Evolutionary conservation across 2,113 vertebrate species (phyloP), one percentile per base, ranked within the genome.

Genomic region (Mugil cephalus): DNA sequence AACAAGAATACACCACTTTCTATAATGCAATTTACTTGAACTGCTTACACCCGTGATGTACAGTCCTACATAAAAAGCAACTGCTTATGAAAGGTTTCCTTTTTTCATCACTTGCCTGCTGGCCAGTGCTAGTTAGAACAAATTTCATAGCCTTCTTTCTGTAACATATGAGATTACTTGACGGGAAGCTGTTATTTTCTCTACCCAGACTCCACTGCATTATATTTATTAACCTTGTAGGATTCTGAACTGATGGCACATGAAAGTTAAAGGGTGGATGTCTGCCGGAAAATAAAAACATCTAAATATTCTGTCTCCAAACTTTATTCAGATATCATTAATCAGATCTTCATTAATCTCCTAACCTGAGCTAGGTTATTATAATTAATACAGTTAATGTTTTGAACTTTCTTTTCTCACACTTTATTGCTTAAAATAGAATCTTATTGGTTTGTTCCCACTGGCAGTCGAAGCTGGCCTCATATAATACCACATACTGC

Each of bases 401-500:
- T 53, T 65, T 46, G 7, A 24, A 6, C 43, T 39, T 47, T 42
- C n/a, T 35, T 56, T 7, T 51, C 51, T 15, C 36, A 38, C 8
- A 48, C 64, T 54, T 67, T 8, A 18, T 42, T 69, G 19, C 54
- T 72, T 14, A 39, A 47, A 69, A 50, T 40, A 38, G 7, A 58
- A 51, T 39, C 8, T 12, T 36, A 40, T 61, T 74, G 53, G 24
- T 67, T 55, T 68, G 21, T 9, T 15, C 39, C 70, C 56, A 11
- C 36, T 43, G 34, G 52, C 63, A 77, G 46, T 17, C 45, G 9
- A 60, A 60, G 42, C 21, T 24, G 61, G 30, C n/a, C 10, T 40
- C 53, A 15, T 51, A 59, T 58, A 45, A 73, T 66, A 18, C 19
- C 15, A 63, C 77, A 72, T 69, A 62, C 58, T 40, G 54, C 45